These are phyloP conservation scores for Goniozus legneri DNA, from an alignment of 1,140 invertebrate species.

Conservation along the genomic window DNA sequence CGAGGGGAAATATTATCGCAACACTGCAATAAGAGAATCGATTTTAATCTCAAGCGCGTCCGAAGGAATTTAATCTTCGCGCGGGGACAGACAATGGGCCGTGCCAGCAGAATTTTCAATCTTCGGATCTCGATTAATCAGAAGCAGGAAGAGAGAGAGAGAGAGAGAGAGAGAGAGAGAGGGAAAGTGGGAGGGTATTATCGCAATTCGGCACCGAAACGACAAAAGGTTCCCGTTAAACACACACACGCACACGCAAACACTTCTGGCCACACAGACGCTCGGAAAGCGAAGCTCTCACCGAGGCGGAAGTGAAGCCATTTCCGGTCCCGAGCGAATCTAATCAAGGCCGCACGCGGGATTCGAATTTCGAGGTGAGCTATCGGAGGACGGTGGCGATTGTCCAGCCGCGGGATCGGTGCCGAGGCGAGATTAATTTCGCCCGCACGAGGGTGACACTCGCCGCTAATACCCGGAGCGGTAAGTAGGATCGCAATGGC, in stretches of 20 bases:
- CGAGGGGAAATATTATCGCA: not conserved
- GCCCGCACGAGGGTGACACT: slow-evolving; percentile 39
- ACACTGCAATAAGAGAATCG: not conserved
- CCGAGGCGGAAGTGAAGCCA: not conserved
- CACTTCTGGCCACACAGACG: no score
- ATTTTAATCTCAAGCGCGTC: no score
- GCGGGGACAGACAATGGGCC: no score
- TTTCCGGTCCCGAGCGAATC: not conserved
- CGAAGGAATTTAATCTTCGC: no score
- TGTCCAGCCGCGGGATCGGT: slow-evolving; percentile 18
- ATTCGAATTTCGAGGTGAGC: not conserved
- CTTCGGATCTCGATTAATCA: slow-evolving; percentile 1
- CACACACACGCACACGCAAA: no score
- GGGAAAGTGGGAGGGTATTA: not conserved
- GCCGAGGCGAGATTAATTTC: slow-evolving; percentile 42
- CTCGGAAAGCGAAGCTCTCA: no score
- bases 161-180: not conserved
- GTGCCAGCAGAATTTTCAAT: no score
- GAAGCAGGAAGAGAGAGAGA: not conserved
- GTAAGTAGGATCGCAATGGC: slow-evolving; percentile 50
- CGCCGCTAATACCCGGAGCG: slow-evolving; percentile 46
- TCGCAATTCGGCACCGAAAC: no score
- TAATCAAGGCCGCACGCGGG: not conserved
- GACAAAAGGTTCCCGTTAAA: no score
- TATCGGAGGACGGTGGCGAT: not conserved